Percentiles rank a stretch among this genome's conserved stretches.
Evolutionary conservation across 1,140 invertebrate genomes (phyloP).

Genomic region (Sitophilus oryzae): DNA sequence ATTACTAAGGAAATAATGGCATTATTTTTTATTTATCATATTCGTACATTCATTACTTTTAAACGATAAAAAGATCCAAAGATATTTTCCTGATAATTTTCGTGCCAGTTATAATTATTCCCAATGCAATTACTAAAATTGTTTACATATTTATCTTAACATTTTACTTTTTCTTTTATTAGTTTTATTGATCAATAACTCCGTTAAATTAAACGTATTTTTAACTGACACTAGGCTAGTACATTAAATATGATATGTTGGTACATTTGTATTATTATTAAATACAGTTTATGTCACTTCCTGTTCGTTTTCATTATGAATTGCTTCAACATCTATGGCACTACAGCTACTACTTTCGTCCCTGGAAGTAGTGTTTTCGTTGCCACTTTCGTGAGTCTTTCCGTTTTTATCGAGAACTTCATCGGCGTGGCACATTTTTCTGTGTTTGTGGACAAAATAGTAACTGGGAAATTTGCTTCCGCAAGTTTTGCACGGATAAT

Average conservation of each 20-base stretch:
- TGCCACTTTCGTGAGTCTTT: constrained; percentile 39
- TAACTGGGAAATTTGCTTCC: constrained; percentile 88
- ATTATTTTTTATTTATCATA: not conserved
- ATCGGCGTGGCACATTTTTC: constrained; percentile 74
- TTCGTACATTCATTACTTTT: not conserved
- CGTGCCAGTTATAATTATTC: constrained; percentile 12
- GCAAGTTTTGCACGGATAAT: constrained; percentile 88
- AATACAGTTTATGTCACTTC: constrained; percentile 9
- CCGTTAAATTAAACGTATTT: no score
- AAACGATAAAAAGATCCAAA: not conserved
- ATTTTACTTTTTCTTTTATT: constrained; percentile 14
- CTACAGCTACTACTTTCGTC: constrained; percentile 29
- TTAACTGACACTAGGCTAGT: no score
- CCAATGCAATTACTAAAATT: constrained; percentile 12
- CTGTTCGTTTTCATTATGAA: constrained; percentile 23
- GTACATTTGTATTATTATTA: no score
- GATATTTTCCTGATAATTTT: not conserved
- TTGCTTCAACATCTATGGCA: constrained; percentile 39
- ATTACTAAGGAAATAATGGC: not conserved
- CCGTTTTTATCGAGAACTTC: constrained; percentile 45
- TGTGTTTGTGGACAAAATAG: constrained; percentile 88
- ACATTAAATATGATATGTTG: no score
- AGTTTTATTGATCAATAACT: constrained; percentile 15
- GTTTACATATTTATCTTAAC: constrained; percentile 19
- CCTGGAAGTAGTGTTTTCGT: constrained; percentile 23